Conservation (phyloP, 2,888 invertebrate species). For the Lysandra coridon region DNA sequence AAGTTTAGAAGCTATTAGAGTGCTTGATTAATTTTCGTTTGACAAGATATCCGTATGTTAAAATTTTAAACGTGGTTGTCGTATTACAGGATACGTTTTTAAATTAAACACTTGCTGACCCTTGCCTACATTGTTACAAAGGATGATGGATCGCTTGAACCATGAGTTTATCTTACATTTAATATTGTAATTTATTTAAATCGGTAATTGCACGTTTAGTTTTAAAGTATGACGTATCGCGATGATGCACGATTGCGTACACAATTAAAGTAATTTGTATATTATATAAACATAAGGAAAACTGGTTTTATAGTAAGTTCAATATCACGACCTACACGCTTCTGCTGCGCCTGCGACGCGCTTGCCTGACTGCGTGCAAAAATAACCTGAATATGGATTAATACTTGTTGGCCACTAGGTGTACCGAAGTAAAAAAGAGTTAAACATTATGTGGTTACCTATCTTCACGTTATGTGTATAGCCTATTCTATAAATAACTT, state of each 20-base stretch:
- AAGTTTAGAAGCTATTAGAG: no score
- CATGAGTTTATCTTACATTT: neutral
- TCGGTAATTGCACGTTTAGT: conserved; percentile 15
- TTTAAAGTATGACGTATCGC: conserved; percentile 22
- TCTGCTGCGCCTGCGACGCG: conserved; percentile 28
- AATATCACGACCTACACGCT: conserved; percentile 64
- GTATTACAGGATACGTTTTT: neutral
- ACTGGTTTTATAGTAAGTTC: conserved; percentile 49
- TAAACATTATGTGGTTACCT: neutral
- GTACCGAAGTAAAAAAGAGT: neutral
- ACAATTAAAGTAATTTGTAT: conserved; percentile 31
- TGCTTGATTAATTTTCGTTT: neutral
- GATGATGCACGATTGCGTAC: conserved; percentile 24
- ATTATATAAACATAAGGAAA: conserved; percentile 34
- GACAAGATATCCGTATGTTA: neutral
- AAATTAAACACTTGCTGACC: neutral
- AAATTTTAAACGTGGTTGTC: neutral
- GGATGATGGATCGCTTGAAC: neutral
- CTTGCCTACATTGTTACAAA: neutral
- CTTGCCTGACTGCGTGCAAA: neutral
- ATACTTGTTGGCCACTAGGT: neutral
- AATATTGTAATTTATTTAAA: conserved; percentile 7
- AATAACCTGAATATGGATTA: conserved; percentile 9
- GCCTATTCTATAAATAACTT: neutral
- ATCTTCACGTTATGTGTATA: neutral